phyloP scores from a whole-genome alignment of 2,888 invertebrate species.

The Therioaphis trifolii region DNA sequence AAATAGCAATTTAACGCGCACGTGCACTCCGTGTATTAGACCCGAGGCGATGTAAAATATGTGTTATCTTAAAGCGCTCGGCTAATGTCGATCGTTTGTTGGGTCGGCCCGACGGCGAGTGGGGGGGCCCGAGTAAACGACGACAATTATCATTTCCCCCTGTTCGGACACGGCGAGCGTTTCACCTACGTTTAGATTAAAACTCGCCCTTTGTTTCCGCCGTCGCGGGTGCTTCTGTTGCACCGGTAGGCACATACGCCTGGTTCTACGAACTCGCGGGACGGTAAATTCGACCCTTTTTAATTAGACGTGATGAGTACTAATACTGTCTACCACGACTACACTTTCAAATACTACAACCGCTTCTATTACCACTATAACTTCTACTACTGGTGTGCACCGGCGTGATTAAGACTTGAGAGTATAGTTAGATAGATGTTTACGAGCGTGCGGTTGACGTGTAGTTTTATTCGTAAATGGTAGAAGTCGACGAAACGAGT shows the following conservation, averaged over 20 bases:
- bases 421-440: no score
- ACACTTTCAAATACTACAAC: no score
- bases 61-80: conserved; percentile 30
- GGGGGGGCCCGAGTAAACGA: conserved; percentile 15
- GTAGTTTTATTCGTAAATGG: no score
- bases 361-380: no score
- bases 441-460: no score
- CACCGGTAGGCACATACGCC: background rate
- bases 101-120: conserved; percentile 1
- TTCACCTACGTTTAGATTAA: conserved; percentile 20
- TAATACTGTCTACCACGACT: background rate
- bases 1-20: conserved; percentile 33
- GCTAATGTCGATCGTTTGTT: conserved; percentile 44
- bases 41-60: conserved; percentile 9
- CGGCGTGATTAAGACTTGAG: no score
- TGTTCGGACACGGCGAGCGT: background rate
- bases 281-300: conserved; percentile 14
- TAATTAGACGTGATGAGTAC: conserved; percentile 16
- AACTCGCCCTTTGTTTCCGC: conserved; percentile 7
- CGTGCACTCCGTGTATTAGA: background rate
- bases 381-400: background rate
- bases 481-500: no score
- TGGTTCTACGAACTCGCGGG: background rate
- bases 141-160: conserved; percentile 51
- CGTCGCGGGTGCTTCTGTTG: background rate